Base-by-base conservation (phyloP, 30 jellyfish, hydroid and myxozoan species). In the Aurelia sp. region DNA sequence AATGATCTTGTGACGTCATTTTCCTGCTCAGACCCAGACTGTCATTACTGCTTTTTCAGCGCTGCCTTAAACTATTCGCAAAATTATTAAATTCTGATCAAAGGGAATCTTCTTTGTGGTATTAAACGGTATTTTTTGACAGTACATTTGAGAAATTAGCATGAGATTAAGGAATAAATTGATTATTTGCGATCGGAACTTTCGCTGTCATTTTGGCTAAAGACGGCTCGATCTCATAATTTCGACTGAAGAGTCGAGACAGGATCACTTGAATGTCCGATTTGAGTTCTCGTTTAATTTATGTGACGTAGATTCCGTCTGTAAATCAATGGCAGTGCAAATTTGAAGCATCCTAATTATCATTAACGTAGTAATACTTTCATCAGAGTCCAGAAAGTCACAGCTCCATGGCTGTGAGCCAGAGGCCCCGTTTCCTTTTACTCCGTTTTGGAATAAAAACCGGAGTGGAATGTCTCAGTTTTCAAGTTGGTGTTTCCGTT, bases 61-160 rank as follows among this genome's bases (percentile, higher is more conserved):
- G 11, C 69, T 21, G 60, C 86, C 13, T 21, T 51, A 22, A 65
- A 74, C 60, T 15, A 22, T 58, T 58, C 30, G 12, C 48, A 51
- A 13, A 58, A 16, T 74, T 21, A 57, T 74, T 40, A 57, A 57
- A 57, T 65, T n/a, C 74, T 57, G 21, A 74, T 74, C 57, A 50
- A 20, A 55, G 27, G 16, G 60, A 57, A 57, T 71, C 86, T 58
- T 74, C 64, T 13, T 13, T 40, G 73, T 50, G 86, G 86, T 13
- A 50, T 30, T 57, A 40, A 51, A 74, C 86, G 74, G 86, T 35
- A 52, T 58, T 74, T 74, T 74, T 74, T 74, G 74, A 74, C 51
- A 74, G 86, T 65, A 57, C 74, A 52, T 58, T 44, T 57, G 66
- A 40, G 30, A 52, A 65, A 18, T 55, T 74, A 22, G 35, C 60